Evolutionary conservation across 2,797 vertebrate species (phyloP), one percentile per base, ranked within the genome.

Genomic region (Chaenodraco wilsoni): DNA sequence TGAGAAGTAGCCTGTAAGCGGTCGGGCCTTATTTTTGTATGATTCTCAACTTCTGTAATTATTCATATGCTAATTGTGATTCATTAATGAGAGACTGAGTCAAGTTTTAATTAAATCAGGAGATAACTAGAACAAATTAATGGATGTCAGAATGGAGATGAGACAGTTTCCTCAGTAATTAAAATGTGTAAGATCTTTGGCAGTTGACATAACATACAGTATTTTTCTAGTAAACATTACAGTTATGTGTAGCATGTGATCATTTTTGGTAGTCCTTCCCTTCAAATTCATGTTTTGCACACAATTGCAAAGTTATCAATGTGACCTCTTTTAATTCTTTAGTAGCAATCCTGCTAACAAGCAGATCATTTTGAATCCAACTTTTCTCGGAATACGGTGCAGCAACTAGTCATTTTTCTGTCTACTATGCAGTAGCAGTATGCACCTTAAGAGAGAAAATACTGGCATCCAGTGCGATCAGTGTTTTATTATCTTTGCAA

Each of bases 21-120:
- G 48, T 61, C 56, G 43, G 56, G 52, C 57, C 31, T 70, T 73
- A 64, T 72, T 70, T 52, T 43, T 74, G 31, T 75, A 65, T 73
- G 48, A 59, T 17, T 79, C 71, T 78, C 44, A 69, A 60, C 37
- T 56, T 23, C 62, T 76, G 46, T 59, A 69, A 85, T 80, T 74
- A 82, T 66, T 27, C 40, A 54, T 57, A 71, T 65, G 71, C 37
- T 72, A 66, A 56, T 19, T 64, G 33, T 45, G 55, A 81, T 72
- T 69, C 61, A 74, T 83, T 23, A 60, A 48, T 41, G 17, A 69
- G 14, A 65, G 52, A 58, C 37, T 43, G 16, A 55, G 48, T 66
- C 62, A 71, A 80, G 55, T 62, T 23, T 21, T 66, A 52, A 62
- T 58, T 61, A 49, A 72, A 72, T 65, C 19, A 65, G 58, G 51